Base-by-base conservation (phyloP, 2,888 invertebrate genomes). In the Nomada fucata region DNA sequence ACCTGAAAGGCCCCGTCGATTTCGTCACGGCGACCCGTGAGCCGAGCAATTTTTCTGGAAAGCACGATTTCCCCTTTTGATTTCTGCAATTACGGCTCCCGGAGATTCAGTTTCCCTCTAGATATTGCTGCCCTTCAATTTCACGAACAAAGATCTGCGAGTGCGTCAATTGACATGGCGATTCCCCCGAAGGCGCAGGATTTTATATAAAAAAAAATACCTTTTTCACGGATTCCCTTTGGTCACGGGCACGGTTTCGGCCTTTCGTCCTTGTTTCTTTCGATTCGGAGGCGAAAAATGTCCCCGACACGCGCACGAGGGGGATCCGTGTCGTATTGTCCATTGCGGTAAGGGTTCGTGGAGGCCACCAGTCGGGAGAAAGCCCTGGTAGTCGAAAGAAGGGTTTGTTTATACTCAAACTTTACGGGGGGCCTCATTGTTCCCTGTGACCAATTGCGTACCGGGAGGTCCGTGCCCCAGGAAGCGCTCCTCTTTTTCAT, bases 391-490 rank as follows among this genome's bases (percentile, higher is more conserved):
- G 79, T 78, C 82, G 85, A 80, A 60, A 88, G 87, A 91, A 90
- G 90, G 90, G 91, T 92, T 92, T 92, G 91, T 92, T 92, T 91
- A 91, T 90, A 90, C 86, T 89, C 79, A 70, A 75, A 70, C 81
- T 74, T 83, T 85, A 86, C 88, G 83, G 88, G 89, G 90, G 88
- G 88, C 79, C 84, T 85, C 83, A 89, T 91, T 91, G 89, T 90
- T 89, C 88, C 68, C 87, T 89, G 90, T 91, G 90, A 90, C 92
- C 92, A 92, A 92, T 92, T 91, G 92, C 88, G 60, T 91, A 60
- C 82, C 85, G 79, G 90, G 91, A 80, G 89, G 81, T 79, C 79
- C 61, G 57, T 63, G 57, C 53, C 42, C 55, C 47, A 75, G 70
- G 73, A 73, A 75, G 71, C 84, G 79, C 85, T 89, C 86, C 84